Conservation (phyloP, 2,888 invertebrate species). For the Agrotis ipsilon region DNA sequence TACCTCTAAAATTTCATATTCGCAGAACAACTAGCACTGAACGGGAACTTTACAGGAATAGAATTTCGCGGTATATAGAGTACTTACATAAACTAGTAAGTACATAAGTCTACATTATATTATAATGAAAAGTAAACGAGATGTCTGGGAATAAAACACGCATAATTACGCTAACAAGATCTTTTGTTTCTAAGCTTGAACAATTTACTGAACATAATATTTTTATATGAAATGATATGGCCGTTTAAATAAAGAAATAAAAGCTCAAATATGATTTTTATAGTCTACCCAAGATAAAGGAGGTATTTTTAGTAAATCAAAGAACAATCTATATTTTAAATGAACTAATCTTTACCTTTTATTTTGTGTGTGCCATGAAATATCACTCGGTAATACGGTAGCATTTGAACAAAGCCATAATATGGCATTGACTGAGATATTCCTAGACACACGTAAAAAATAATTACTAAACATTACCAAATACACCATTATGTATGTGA, state of each 20-base stretch:
- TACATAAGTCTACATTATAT: constrained; percentile 4
- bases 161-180: constrained; percentile 45
- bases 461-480: too few species aligned
- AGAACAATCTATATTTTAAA: not conserved
- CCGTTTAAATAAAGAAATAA: constrained; percentile 1
- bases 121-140: constrained; percentile 12
- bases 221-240: constrained; percentile 3
- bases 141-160: constrained; percentile 34
- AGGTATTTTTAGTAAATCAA: not conserved
- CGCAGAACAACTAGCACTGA: constrained; percentile 8
- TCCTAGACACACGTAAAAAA: too few species aligned
- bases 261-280: constrained; percentile 4
- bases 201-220: constrained; percentile 15
- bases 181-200: constrained; percentile 31
- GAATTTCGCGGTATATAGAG: constrained; percentile 42
- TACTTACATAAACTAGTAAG: constrained; percentile 3
- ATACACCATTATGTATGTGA: too few species aligned
- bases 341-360: too few species aligned
- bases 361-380: not conserved
- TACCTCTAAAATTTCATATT: constrained; percentile 16
- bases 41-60: constrained; percentile 38
- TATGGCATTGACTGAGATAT: too few species aligned
- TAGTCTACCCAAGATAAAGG: too few species aligned
- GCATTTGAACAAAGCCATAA: too few species aligned
- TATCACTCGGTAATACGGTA: not conserved